Evolutionary conservation across 2,797 vertebrate genomes (phyloP), one percentile per base, ranked within the genome.

Genomic region (Falco naumanni): DNA sequence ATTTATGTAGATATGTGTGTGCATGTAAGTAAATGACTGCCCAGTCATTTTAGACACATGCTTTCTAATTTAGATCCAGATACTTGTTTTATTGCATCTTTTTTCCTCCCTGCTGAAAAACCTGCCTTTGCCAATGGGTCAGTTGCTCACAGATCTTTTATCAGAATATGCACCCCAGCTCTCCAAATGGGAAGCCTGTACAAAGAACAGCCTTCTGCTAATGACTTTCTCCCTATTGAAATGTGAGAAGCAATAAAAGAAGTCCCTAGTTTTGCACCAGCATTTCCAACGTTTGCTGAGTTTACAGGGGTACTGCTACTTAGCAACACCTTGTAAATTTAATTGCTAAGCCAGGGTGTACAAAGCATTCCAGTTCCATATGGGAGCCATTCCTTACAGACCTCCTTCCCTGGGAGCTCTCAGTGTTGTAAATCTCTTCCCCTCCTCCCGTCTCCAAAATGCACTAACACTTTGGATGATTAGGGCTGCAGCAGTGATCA

Each of bases 281-380:
- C 47, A 91, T 89, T 89, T 97, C 93, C 92, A 95, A 59, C 18
- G 6, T 96, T 97, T 97, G 96, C 90, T 89, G 95, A 95, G 61
- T 89, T 96, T 93, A 97, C 88, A 92, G 81, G 66, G 81, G 87
- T 87, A 80, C 80, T 84, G 90, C 93, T 95, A 95, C 87, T 96
- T 95, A 92, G 84, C 89, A 91, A 94, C 95, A 97, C 97, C 91
- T 97, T 96, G 90, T 96, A 97, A 96, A 96, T 91, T 95, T 89
- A 95, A 83, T 94, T 95, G 96, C 89, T 83, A 85, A 84, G 71
- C 64, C 83, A 69, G 83, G 65, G 94, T 91, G 92, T 93, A 95
- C 89, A 96, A 96, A 96, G 88, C 94, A 96, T 96, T 95, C 93
- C 95, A 93, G 84, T 91, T 95, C 91, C 94, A 95, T 95, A 97